A percentile compares a stretch with the other conserved stretches of the same genome.
These are phyloP conservation scores for Gnatocerus cornutus DNA, from an alignment of 2,888 invertebrate species.

Conservation along the genomic window DNA sequence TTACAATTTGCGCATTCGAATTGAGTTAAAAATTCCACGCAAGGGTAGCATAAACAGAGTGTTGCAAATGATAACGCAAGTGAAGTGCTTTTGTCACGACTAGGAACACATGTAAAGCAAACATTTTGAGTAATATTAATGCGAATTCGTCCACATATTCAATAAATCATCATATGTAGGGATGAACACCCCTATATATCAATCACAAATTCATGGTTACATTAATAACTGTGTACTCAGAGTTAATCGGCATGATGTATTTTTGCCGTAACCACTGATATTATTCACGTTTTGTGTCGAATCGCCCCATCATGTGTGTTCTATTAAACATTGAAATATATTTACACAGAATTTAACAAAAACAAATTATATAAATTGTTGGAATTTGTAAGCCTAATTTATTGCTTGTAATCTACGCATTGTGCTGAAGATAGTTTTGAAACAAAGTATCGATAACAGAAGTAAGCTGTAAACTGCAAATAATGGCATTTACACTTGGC, in stretches of 20 bases:
- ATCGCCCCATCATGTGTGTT: conserved; percentile 31
- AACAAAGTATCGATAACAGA: not conserved
- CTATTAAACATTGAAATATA: conserved; percentile 34
- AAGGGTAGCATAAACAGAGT: conserved; percentile 34
- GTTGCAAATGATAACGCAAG: conserved; percentile 46
- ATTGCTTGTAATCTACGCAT: conserved; percentile 13
- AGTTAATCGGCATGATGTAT: conserved; percentile 51
- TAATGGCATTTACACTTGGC: conserved; percentile 14
- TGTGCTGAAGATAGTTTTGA: not conserved
- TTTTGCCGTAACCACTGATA: conserved; percentile 48
- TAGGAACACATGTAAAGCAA: conserved; percentile 50
- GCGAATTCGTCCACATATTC: conserved; percentile 51
- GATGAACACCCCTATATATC: conserved; percentile 52
- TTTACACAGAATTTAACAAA: conserved; percentile 46
- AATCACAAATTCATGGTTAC: conserved; percentile 51
- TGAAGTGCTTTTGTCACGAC: conserved; percentile 47
- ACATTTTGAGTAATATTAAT: conserved; percentile 52
- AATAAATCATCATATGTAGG: conserved; percentile 51
- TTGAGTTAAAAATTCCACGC: conserved; percentile 9
- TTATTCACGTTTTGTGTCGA: conserved; percentile 48
- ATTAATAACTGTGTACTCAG: conserved; percentile 51
- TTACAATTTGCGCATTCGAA: not conserved
- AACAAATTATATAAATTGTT: conserved; percentile 47
- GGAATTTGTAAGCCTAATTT: conserved; percentile 25
- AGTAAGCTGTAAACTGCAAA: conserved; percentile 17